Conservation (phyloP, 2,113 vertebrate species). For the Ciconia stormi region DNA sequence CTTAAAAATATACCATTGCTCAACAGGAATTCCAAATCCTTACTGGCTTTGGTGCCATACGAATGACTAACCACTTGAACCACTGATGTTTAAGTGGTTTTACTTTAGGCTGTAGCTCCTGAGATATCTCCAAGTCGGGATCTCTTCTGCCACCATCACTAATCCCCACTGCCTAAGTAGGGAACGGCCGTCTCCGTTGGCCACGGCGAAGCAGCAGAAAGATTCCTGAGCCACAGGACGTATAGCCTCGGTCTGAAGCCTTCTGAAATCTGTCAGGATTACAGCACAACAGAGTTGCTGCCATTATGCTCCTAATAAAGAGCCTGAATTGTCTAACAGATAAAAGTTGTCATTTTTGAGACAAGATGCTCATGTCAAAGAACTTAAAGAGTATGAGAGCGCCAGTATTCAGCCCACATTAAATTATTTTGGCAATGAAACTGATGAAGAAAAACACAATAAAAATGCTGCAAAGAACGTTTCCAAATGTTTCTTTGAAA, state of each 20-base stretch:
- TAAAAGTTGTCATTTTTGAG: neutral
- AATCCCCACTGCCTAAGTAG: neutral
- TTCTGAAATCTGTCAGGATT: neutral
- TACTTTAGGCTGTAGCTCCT: neutral
- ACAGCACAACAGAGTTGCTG: neutral
- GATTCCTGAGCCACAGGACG: neutral
- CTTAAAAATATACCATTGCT: neutral
- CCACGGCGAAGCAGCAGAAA: neutral
- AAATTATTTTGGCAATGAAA: constrained; percentile 44
- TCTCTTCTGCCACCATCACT: neutral
- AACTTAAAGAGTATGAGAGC: neutral
- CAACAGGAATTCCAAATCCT: neutral
- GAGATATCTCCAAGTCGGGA: neutral
- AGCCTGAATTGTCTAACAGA: neutral
- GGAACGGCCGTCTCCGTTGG: rapidly evolving
- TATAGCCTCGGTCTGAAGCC: neutral
- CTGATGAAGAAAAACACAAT: constrained; percentile 16
- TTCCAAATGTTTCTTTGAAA: constrained; percentile 55
- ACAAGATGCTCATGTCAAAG: neutral
- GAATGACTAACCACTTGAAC: neutral
- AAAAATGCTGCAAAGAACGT: constrained; percentile 31
- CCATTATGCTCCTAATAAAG: neutral
- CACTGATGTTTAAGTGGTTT: neutral
- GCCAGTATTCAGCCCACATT: neutral
- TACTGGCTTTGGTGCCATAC: neutral